These are phyloP conservation scores for Cebidichthys violaceus DNA, from an alignment of 2,113 vertebrate genomes.

Conservation along the genomic window DNA sequence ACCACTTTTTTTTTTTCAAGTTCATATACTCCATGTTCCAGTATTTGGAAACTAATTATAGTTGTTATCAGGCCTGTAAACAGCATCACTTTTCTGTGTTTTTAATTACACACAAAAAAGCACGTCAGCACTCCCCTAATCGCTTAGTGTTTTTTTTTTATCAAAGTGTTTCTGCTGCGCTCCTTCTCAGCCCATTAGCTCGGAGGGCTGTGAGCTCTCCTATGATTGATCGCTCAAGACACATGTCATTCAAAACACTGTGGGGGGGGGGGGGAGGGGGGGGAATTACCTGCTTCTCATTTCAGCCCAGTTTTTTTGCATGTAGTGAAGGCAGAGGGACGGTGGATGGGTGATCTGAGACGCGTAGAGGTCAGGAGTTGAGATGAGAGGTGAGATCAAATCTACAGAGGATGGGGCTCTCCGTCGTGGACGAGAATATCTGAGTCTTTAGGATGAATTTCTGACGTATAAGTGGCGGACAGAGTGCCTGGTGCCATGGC, in stretches of 20 bases:
- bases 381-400: background rate
- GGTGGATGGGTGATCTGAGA: background rate
- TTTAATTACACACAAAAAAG: conserved; percentile 53
- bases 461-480: background rate
- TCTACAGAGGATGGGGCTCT: background rate
- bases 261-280: background rate
- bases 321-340: background rate
- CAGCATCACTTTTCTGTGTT: conserved; percentile 38
- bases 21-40: conserved; percentile 23
- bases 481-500: too few relatives aligned
- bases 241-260: conserved; percentile 29
- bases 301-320: background rate
- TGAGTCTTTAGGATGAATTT: background rate
- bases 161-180: conserved; percentile 4
- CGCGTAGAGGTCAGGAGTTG: background rate
- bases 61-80: conserved; percentile 56
- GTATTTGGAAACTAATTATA: conserved; percentile 62
- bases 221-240: conserved; percentile 30
- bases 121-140: conserved; percentile 58
- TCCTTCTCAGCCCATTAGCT: conserved; percentile 3
- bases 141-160: background rate
- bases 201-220: conserved; percentile 1
- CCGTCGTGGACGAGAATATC: background rate
- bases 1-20: conserved; percentile 11
- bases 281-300: background rate